A percentile compares a stretch with the other conserved stretches of the same genome.
Conservation (phyloP, 2,888 invertebrate genomes). For the Gonocerus acuteangulatus region DNA sequence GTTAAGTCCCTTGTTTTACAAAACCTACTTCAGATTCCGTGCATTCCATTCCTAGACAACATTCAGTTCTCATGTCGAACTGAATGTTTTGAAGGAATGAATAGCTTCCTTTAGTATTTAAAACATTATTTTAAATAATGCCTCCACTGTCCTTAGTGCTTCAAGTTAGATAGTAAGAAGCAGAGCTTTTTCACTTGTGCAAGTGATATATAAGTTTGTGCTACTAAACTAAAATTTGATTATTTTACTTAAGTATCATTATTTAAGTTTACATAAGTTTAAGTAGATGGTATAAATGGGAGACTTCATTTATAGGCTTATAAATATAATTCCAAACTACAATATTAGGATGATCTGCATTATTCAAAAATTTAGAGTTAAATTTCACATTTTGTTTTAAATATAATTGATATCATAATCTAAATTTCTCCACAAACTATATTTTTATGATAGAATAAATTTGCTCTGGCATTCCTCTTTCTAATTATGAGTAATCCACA, state of each 20-base stretch:
- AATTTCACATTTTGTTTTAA: too few relatives aligned
- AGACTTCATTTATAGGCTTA: too few relatives aligned
- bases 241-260: neutral
- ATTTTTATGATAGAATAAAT: conserved; percentile 9
- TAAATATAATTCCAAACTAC: too few relatives aligned
- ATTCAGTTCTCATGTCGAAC: too few relatives aligned
- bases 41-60: too few relatives aligned
- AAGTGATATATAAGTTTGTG: conserved; percentile 5
- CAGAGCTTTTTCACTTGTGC: conserved; percentile 10
- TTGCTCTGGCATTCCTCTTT: conserved; percentile 23
- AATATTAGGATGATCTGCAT: too few relatives aligned
- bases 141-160: neutral
- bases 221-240: conserved; percentile 16
- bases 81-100: too few relatives aligned
- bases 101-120: too few relatives aligned
- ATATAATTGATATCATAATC: neutral
- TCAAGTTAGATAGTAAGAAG: conserved; percentile 1
- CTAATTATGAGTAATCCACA: conserved; percentile 23
- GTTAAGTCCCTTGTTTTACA: neutral
- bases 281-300: too few relatives aligned
- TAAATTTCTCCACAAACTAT: neutral
- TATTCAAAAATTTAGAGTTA: too few relatives aligned
- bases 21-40: neutral
- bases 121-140: too few relatives aligned
- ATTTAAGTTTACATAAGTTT: too few relatives aligned